A percentile compares a stretch with the other conserved stretches of the same genome.
phyloP scores from a whole-genome alignment of 1,140 invertebrate genomes.

The Nebria ingens region DNA sequence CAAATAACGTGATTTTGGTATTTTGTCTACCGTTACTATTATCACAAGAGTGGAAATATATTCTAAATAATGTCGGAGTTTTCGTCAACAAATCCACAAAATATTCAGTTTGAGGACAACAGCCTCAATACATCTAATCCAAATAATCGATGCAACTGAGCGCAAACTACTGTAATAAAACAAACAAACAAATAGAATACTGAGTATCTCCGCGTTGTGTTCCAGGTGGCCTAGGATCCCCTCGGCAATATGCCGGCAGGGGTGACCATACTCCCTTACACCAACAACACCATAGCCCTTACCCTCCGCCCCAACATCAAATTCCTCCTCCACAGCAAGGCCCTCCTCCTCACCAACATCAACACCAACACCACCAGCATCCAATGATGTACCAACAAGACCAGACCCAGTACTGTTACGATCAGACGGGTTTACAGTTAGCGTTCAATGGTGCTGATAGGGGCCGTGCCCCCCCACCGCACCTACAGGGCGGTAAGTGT shows the following conservation, averaged over 20 bases:
- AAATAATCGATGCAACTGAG: too few relatives aligned
- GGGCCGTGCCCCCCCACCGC: conserved; percentile 39
- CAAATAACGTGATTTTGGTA: not conserved
- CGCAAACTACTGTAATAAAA: too few relatives aligned
- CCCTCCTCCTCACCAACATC: conserved; percentile 27
- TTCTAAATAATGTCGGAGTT: too few relatives aligned
- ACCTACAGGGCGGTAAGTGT: conserved; percentile 51
- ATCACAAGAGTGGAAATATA: not conserved
- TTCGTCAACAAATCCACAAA: too few relatives aligned
- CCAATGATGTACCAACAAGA: conserved; percentile 44
- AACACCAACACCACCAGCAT: conserved; percentile 36
- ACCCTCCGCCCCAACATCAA: conserved; percentile 28
- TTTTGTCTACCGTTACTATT: not conserved
- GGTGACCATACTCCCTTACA: conserved; percentile 22
- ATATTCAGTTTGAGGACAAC: too few relatives aligned
- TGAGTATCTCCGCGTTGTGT: conserved; percentile 23
- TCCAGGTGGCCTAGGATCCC: conserved; percentile 49
- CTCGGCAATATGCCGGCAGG: conserved; percentile 35
- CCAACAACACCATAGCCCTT: conserved; percentile 24
- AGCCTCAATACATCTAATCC: too few relatives aligned
- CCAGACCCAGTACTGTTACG: conserved; percentile 49
- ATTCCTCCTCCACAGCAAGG: conserved; percentile 35
- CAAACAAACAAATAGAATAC: not conserved
- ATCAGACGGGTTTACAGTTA: conserved; percentile 46
- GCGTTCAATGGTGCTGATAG: conserved; percentile 40